Percentiles rank a stretch among this genome's conserved stretches.
Evolutionary conservation across 2,797 vertebrate species (phyloP).

Genomic region (Somateria mollissima): DNA sequence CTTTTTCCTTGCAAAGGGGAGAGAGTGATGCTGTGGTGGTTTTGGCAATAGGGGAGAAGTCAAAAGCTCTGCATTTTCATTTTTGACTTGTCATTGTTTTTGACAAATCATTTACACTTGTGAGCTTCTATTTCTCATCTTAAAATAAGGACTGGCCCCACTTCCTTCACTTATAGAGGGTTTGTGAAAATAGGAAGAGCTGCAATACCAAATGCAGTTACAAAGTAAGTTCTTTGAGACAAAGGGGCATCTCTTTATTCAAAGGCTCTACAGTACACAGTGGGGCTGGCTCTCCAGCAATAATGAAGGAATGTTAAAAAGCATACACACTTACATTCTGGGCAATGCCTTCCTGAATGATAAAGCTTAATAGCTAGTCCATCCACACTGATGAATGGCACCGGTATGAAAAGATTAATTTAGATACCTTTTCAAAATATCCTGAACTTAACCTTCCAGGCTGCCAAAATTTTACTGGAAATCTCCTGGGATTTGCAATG

Average conservation of each 20-base stretch:
- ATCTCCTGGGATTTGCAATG: background rate
- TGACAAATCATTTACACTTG: background rate
- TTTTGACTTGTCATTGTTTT: background rate
- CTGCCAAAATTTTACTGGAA: background rate
- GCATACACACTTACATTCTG: background rate
- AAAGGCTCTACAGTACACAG: background rate
- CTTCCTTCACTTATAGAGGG: accelerated
- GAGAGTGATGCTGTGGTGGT: background rate
- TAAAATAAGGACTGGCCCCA: background rate
- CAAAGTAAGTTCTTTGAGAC: background rate
- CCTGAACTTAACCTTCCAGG: background rate
- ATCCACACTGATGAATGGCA: background rate
- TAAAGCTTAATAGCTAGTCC: background rate
- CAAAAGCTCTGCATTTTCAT: background rate
- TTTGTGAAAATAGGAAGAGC: background rate
- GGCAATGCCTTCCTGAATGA: background rate
- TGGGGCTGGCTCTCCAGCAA: background rate
- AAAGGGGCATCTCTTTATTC: background rate
- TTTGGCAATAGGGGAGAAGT: background rate
- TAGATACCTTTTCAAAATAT: background rate
- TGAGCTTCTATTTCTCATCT: background rate
- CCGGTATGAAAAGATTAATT: background rate
- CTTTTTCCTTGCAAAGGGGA: background rate
- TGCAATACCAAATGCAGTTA: background rate
- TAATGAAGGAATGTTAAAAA: background rate